phyloP scores from a whole-genome alignment of 2,113 vertebrate genomes.

The Microcebus tavaratra region DNA sequence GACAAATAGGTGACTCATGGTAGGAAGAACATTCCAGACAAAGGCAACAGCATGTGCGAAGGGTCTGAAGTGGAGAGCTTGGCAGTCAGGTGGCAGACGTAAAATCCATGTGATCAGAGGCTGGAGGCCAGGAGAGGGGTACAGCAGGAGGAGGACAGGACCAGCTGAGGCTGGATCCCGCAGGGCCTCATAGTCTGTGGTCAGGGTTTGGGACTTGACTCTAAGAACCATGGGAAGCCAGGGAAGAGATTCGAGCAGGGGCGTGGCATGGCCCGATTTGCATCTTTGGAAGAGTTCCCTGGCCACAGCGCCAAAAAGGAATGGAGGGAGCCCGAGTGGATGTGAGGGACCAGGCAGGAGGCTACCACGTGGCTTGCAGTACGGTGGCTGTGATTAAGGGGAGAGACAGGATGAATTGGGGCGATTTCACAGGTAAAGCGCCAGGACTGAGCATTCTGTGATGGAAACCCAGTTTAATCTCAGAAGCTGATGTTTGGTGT shows the following conservation, averaged over 20 bases:
- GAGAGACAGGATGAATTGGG: not conserved
- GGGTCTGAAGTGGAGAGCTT: not conserved
- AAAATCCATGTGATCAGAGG: not conserved
- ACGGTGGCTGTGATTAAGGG: not conserved
- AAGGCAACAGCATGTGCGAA: not conserved
- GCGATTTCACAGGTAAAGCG: not conserved
- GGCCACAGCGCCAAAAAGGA: not conserved
- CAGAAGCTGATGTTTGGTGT: not conserved
- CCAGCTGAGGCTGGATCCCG: not conserved
- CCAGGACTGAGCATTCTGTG: not conserved
- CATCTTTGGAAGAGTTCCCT: not conserved
- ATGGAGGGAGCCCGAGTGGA: not conserved
- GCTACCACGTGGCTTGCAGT: accelerated
- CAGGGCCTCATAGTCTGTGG: not conserved
- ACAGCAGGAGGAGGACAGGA: not conserved
- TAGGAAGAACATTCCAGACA: not conserved
- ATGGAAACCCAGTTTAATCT: not conserved
- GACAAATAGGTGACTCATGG: not conserved
- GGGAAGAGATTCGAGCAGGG: not conserved
- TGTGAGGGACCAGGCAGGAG: not conserved
- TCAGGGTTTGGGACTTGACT: not conserved
- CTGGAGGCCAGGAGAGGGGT: not conserved
- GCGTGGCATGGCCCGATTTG: not conserved
- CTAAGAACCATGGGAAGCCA: not conserved
- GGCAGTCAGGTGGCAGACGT: not conserved